Evolutionary conservation across 2,888 invertebrate genomes (phyloP).

Genomic region (Chloroclystis v-ata): DNA sequence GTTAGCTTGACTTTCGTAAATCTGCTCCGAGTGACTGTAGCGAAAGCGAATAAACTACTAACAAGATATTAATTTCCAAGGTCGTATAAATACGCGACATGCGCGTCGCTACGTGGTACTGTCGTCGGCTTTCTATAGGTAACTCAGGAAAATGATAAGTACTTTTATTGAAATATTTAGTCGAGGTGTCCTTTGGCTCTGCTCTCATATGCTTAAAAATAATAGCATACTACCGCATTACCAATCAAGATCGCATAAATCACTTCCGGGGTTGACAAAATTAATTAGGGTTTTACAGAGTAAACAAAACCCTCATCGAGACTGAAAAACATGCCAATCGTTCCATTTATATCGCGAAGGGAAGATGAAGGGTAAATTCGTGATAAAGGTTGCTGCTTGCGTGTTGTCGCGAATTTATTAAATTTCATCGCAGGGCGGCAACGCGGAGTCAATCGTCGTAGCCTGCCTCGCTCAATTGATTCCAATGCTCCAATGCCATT

Average conservation of each 20-base stretch:
- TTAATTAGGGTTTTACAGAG: background rate
- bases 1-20: slow-evolving; percentile 64
- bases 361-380: slow-evolving; percentile 29
- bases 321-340: slow-evolving; percentile 15
- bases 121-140: slow-evolving; percentile 15
- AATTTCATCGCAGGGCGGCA: slow-evolving; percentile 39
- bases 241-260: background rate
- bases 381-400: slow-evolving; percentile 32
- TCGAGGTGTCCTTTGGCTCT: no score
- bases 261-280: background rate
- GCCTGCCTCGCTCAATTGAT: slow-evolving; percentile 42
- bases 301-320: slow-evolving; percentile 1
- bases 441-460: slow-evolving; percentile 34
- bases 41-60: slow-evolving; percentile 52
- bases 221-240: background rate
- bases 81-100: slow-evolving; percentile 29
- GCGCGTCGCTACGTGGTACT: slow-evolving; percentile 22
- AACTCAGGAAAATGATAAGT: background rate
- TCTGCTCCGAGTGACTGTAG: slow-evolving; percentile 48
- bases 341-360: slow-evolving; percentile 20
- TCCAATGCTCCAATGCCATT: slow-evolving; percentile 34
- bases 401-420: slow-evolving; percentile 50
- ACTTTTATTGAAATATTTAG: background rate
- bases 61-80: slow-evolving; percentile 52
- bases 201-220: background rate